Evolutionary conservation across 2,797 vertebrate species (phyloP).

Genomic region (Pseudochirops corinnae): DNA sequence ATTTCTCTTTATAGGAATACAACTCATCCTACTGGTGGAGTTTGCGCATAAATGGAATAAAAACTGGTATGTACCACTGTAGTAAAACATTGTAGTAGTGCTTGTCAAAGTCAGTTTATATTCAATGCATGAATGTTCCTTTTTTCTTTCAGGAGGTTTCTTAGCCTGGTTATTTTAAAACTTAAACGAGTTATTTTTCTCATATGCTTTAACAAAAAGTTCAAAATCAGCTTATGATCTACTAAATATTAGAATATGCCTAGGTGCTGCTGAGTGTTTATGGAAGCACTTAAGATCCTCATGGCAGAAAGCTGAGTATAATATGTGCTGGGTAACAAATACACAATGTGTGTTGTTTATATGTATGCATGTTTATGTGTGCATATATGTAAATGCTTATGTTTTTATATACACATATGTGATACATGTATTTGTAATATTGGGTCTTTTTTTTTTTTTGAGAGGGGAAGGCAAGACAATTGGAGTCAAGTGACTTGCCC

Average conservation of each 20-base stretch:
- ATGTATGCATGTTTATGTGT: too few species aligned
- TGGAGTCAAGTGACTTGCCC: too few species aligned
- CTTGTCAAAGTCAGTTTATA: not conserved
- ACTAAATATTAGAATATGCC: not conserved
- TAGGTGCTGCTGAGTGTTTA: not conserved
- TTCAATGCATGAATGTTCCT: not conserved
- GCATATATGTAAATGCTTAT: too few species aligned
- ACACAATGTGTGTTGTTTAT: not conserved
- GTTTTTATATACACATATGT: too few species aligned
- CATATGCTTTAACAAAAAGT: not conserved
- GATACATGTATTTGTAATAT: not conserved
- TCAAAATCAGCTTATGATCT: not conserved
- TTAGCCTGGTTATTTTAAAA: not conserved
- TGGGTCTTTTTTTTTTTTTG: not conserved
- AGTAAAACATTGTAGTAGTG: constrained; percentile 14
- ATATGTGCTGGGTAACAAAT: not conserved
- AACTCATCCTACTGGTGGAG: constrained; percentile 95
- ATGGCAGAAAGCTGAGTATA: not conserved
- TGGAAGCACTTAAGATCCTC: not conserved
- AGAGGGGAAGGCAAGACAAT: too few species aligned
- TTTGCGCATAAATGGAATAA: constrained; percentile 99
- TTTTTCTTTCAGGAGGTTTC: not conserved
- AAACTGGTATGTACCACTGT: constrained; percentile 92
- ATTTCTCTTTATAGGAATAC: constrained; percentile 93
- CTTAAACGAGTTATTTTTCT: not conserved